These are phyloP conservation scores for Ameiurus melas DNA, from an alignment of 2,113 vertebrate species.

Conservation along the genomic window DNA sequence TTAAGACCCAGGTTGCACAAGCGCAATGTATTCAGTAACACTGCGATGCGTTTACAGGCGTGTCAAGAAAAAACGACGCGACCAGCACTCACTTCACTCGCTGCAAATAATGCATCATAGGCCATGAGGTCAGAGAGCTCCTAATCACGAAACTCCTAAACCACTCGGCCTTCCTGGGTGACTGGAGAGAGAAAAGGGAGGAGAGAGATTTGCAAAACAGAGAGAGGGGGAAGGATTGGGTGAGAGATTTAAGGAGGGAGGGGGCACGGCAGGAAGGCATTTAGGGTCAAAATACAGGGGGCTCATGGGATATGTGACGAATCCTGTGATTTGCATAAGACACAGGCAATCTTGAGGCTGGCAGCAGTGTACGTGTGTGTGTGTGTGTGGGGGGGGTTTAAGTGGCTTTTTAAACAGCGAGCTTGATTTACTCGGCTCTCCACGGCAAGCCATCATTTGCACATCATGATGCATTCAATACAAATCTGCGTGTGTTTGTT, in stretches of 20 bases:
- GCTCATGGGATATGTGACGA: conserved; percentile 50
- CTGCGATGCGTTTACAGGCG: conserved; percentile 14
- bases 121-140: conserved; percentile 26
- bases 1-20: background rate
- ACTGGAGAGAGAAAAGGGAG: conserved; percentile 9
- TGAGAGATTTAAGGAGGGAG: conserved; percentile 1
- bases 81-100: conserved; percentile 14
- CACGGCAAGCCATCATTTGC: conserved; percentile 68
- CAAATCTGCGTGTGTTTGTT: conserved; percentile 6
- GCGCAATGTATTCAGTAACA: background rate
- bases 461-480: conserved; percentile 51
- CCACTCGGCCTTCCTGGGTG: conserved; percentile 22
- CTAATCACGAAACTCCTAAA: conserved; percentile 19
- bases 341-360: conserved; percentile 55
- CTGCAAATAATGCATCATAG: conserved; percentile 29
- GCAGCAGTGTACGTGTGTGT: conserved; percentile 47
- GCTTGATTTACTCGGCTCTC: conserved; percentile 65
- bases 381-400: conserved; percentile 41
- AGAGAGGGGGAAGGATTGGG: background rate
- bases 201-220: conserved; percentile 25
- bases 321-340: conserved; percentile 62
- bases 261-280: background rate
- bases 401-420: conserved; percentile 67
- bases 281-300: conserved; percentile 31
- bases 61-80: conserved; percentile 15